Evolutionary conservation across 2,113 vertebrate genomes (phyloP), one percentile per base, ranked within the genome.

Genomic region (Poeciliopsis turrubarensis): DNA sequence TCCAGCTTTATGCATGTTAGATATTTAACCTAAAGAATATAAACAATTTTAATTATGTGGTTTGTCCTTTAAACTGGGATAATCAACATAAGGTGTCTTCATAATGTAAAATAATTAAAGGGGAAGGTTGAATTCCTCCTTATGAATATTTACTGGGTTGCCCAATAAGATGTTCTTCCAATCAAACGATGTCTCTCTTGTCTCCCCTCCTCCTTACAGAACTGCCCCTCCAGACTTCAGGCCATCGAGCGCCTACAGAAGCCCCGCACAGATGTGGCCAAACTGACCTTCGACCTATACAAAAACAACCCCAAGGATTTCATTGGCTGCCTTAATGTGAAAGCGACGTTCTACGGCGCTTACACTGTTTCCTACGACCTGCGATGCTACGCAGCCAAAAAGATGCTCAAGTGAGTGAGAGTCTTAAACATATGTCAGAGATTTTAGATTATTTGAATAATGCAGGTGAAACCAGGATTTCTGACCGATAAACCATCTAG

Each of bases 361-460:
- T 99, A 99, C 80, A 94, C 95, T 2, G 79, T 99, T 81, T 97
- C 97, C 83, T 99, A 97, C 0, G 93, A 98, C 76, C 88, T 99
- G 75, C 95, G 94, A 75, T 99, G 97, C 88, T 93, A 94, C 0
- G 93, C 94, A 34, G 97, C 98, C 80, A 92, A 91, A 73, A 90
- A 51, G 0, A 76, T 92, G 70, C 44, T 92, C 10, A 91, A 87
- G 89, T 91, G 79, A 89, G 91, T 91, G 25, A 44, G 47, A 8
- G 22, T 57, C 44, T 47, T 47, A 62, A 17, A 12, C 7, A 14
- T 17, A 62, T 7, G 19, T 6, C 17, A 19, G 44, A 47, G 51
- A n/a, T 57, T 25, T 57, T 57, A 41, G 22, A n/a, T 17, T 57
- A 22, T 57, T 25, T n/a, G 25, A n/a, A 25, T 25, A n/a, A 11